Conservation (phyloP, 1,140 invertebrate genomes). For the Doryteuthis pealeii region DNA sequence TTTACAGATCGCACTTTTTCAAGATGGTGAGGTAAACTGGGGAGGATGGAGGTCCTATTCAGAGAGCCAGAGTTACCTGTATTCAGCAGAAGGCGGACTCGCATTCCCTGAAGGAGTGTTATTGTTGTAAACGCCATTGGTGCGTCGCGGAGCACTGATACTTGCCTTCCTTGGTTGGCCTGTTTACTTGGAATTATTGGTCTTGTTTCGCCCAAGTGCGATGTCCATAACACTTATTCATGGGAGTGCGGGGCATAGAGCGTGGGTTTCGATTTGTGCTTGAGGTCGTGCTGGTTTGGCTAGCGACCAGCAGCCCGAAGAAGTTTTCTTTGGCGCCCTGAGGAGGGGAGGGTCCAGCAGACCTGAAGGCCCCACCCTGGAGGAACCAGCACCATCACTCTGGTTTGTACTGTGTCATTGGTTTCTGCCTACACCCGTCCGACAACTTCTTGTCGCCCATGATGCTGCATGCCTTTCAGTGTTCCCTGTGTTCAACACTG, state of each 20-base stretch:
- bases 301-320: slow-evolving; percentile 97
- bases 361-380: slow-evolving; percentile 13
- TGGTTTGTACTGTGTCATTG: slow-evolving; percentile 46
- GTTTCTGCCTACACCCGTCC: slow-evolving; percentile 30
- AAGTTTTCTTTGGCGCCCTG: slow-evolving; percentile 82
- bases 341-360: slow-evolving; percentile 20
- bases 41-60: slow-evolving; percentile 23
- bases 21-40: slow-evolving; percentile 65
- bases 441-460: slow-evolving; percentile 41
- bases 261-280: slow-evolving; percentile 76
- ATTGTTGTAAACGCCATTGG: slow-evolving; percentile 35
- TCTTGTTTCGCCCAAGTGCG: slow-evolving; percentile 76
- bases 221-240: slow-evolving; percentile 84
- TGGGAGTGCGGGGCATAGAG: slow-evolving; percentile 74
- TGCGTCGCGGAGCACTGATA: slow-evolving; percentile 58
- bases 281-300: slow-evolving; percentile 92
- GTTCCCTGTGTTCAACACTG: slow-evolving; percentile 56
- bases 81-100: slow-evolving; percentile 23
- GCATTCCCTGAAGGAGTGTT: slow-evolving; percentile 14
- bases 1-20: slow-evolving; percentile 86
- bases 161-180: slow-evolving; percentile 52
- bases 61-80: slow-evolving; percentile 28
- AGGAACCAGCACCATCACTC: slow-evolving; percentile 56
- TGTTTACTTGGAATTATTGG: slow-evolving; percentile 54
- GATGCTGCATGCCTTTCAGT: slow-evolving; percentile 54